phyloP scores from a whole-genome alignment of 2,797 vertebrate species.

The Mycteria americana region DNA sequence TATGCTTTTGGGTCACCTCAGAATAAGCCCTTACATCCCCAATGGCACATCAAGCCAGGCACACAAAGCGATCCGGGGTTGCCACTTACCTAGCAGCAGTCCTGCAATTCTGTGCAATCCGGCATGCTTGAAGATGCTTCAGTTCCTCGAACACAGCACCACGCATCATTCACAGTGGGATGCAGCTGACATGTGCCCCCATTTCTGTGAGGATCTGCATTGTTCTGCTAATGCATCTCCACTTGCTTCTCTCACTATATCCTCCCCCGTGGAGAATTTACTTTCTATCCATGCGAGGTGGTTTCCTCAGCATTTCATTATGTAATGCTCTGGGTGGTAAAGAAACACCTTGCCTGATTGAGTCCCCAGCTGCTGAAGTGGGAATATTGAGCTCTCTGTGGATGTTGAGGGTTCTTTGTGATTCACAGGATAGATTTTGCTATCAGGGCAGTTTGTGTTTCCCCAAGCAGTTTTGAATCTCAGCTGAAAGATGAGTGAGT shows the following conservation, averaged over 20 bases:
- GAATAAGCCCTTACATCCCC: not conserved
- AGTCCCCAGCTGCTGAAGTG: constrained; percentile 6
- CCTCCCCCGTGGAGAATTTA: not conserved
- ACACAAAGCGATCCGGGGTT: rapidly evolving
- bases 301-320: not conserved
- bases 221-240: constrained; percentile 17
- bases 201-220: not conserved
- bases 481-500: not conserved
- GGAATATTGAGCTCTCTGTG: not conserved
- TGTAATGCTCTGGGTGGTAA: not conserved
- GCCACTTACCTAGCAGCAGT: not conserved
- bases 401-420: not conserved
- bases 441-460: not conserved
- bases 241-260: not conserved
- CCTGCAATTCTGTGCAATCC: not conserved
- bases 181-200: constrained; percentile 2
- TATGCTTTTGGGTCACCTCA: not conserved
- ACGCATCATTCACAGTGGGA: constrained; percentile 16
- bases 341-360: constrained; percentile 35
- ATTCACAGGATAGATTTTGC: not conserved
- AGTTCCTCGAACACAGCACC: not conserved
- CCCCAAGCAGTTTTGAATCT: not conserved
- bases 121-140: not conserved
- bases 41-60: not conserved
- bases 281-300: not conserved